phyloP scores from a whole-genome alignment of 2,888 invertebrate species.

The Synergus japonicus region DNA sequence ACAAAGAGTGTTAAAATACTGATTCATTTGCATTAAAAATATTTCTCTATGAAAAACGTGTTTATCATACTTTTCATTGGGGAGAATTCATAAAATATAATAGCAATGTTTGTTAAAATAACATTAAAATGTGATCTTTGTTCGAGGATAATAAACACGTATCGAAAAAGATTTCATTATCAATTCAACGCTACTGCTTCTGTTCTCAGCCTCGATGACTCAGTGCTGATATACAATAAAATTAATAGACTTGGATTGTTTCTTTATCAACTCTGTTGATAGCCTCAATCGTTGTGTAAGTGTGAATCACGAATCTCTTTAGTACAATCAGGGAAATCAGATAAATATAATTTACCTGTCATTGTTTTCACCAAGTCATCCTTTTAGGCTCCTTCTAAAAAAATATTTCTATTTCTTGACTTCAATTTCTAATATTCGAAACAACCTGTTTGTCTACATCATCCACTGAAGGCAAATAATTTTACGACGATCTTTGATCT shows the following conservation, averaged over 20 bases:
- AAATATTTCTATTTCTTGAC: background rate
- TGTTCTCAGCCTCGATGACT: background rate
- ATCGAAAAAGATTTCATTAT: background rate
- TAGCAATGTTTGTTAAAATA: background rate
- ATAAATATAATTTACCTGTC: background rate
- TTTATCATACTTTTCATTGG: background rate
- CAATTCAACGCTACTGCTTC: background rate
- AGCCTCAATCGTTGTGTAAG: background rate
- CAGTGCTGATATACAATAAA: background rate
- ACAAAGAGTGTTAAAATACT: no score
- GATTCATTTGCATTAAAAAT: no score
- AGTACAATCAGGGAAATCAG: background rate
- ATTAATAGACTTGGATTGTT: background rate
- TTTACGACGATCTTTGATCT: constrained; percentile 32
- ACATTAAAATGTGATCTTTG: background rate
- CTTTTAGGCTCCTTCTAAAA: background rate
- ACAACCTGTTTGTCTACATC: constrained; percentile 15
- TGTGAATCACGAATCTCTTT: background rate
- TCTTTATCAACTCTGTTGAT: background rate
- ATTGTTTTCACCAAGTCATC: background rate
- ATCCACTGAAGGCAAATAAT: constrained; percentile 1
- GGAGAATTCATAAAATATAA: background rate
- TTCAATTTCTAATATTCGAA: background rate
- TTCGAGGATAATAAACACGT: background rate
- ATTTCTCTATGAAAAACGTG: background rate